Percentiles rank a stretch among this genome's conserved stretches.
Evolutionary conservation across 92 coral and sea anemone species (phyloP).

Genomic region (Phymanthus crucifer): DNA sequence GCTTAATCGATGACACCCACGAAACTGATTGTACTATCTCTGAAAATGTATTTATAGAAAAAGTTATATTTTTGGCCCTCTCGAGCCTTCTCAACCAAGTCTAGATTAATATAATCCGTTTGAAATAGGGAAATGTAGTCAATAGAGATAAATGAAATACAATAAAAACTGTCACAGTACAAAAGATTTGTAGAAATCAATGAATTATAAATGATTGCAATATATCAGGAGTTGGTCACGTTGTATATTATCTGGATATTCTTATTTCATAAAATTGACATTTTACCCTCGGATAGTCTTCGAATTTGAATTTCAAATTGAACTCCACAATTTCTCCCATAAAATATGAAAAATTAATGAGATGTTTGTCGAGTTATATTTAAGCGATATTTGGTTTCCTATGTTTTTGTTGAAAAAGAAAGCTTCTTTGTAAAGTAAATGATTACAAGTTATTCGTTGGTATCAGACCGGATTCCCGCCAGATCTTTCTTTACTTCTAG

Average conservation of each 20-base stretch:
- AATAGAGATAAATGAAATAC: background rate
- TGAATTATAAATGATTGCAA: constrained; percentile 28
- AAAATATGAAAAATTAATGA: constrained; percentile 33
- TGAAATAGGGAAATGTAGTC: background rate
- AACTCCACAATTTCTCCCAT: background rate
- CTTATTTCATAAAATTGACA: background rate
- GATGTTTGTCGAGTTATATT: constrained; percentile 4
- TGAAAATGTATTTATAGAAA: constrained; percentile 33
- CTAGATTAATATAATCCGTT: constrained; percentile 3
- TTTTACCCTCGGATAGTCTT: constrained; percentile 10
- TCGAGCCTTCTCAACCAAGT: background rate
- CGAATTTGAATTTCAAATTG: constrained; percentile 40
- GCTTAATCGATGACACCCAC: constrained; percentile 44
- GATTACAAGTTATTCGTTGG: constrained; percentile 4
- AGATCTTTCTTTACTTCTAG: constrained; percentile 25
- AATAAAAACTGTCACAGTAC: background rate
- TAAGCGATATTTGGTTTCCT: constrained; percentile 14
- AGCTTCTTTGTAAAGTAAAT: background rate
- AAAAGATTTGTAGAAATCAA: constrained; percentile 7
- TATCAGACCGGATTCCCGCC: constrained; percentile 38
- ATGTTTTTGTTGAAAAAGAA: constrained; percentile 5
- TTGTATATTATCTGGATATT: constrained; percentile 7
- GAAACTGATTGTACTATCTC: constrained; percentile 31
- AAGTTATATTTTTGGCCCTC: constrained; percentile 23
- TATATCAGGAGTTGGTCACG: constrained; percentile 23